Evolutionary conservation across 2,113 vertebrate species (phyloP).

Genomic region (Galemys pyrenaicus): DNA sequence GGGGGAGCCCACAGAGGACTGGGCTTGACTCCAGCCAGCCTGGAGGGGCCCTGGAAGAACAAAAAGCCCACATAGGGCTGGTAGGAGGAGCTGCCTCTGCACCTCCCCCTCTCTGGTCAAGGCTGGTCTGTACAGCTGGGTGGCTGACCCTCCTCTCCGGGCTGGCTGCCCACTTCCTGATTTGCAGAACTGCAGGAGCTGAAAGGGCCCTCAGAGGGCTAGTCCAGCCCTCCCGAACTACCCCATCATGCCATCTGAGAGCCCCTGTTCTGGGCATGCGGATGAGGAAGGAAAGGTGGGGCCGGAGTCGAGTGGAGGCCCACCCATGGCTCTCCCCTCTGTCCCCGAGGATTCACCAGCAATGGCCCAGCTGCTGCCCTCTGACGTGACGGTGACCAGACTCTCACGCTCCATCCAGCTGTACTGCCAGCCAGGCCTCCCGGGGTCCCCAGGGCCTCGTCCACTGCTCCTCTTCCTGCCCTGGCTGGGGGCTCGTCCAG

Average conservation of each 20-base stretch:
- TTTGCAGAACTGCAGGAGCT: not conserved
- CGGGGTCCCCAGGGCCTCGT: not conserved
- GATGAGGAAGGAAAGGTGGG: too few relatives aligned
- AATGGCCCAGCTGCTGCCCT: not conserved
- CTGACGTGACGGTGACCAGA: not conserved
- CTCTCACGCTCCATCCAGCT: not conserved
- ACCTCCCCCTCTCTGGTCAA: not conserved
- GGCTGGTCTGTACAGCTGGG: not conserved
- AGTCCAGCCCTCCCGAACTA: not conserved
- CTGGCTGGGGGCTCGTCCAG: conserved; percentile 82
- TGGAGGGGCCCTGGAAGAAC: not conserved
- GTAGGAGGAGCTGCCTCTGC: not conserved
- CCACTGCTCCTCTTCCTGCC: conserved; percentile 83
- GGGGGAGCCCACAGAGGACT: not conserved
- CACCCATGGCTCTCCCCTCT: not conserved
- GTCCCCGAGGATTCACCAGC: not conserved
- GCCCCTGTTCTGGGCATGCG: not conserved
- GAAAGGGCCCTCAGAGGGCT: not conserved
- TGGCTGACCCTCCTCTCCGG: not conserved
- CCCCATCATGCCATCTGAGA: not conserved
- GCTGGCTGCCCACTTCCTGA: not conserved
- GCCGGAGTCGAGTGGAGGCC: not conserved
- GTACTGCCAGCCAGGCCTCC: not conserved
- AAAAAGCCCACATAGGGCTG: not conserved
- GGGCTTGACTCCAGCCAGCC: not conserved